phyloP scores from a whole-genome alignment of 2,113 vertebrate genomes.

The Channa argus region DNA sequence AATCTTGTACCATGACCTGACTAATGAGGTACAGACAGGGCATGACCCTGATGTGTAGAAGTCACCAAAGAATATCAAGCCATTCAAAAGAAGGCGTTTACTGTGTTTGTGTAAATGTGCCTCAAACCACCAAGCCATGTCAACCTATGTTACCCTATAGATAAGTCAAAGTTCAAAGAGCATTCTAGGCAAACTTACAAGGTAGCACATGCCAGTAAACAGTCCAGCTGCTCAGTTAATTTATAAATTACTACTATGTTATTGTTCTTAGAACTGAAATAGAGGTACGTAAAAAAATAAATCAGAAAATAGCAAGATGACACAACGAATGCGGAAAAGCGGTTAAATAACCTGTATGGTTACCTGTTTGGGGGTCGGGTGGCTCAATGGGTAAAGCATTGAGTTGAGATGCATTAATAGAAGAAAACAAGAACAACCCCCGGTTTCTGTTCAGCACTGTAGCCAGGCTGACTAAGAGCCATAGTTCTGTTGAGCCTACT shows the following conservation, averaged over 20 bases:
- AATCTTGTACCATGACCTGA: conserved; percentile 57
- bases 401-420: too few relatives aligned
- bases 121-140: not conserved
- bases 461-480: too few relatives aligned
- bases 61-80: conserved; percentile 55
- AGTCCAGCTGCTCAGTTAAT: not conserved
- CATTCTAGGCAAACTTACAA: conserved; percentile 25
- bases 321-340: not conserved
- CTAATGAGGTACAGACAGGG: conserved; percentile 69
- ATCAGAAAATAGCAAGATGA: too few relatives aligned
- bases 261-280: not conserved
- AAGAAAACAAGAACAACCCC: too few relatives aligned
- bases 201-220: conserved; percentile 1
- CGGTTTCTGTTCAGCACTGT: too few relatives aligned
- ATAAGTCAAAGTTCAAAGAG: conserved; percentile 52
- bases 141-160: conserved; percentile 17
- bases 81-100: conserved; percentile 22
- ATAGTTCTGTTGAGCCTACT: too few relatives aligned
- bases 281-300: not conserved
- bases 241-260: conserved; percentile 35
- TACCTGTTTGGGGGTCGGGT: not conserved
- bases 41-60: conserved; percentile 54
- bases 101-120: conserved; percentile 36
- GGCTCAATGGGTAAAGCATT: too few relatives aligned
- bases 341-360: not conserved